These are phyloP conservation scores for Pandion haliaetus DNA, from an alignment of 2,113 vertebrate genomes.

Conservation along the genomic window DNA sequence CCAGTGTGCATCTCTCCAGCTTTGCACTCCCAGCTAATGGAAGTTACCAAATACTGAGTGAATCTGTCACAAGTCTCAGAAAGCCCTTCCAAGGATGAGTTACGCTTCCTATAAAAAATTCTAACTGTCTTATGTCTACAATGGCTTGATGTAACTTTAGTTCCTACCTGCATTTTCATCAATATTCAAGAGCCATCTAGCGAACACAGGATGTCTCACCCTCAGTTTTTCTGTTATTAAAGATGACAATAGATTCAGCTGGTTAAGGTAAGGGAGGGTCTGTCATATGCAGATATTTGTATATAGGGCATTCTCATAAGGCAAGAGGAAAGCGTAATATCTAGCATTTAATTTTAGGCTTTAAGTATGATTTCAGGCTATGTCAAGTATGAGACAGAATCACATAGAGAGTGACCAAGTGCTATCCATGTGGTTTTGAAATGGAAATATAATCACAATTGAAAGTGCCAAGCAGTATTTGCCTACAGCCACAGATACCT, in stretches of 20 bases:
- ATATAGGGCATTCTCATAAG: background rate
- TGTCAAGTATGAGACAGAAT: background rate
- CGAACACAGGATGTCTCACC: background rate
- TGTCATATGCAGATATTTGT: background rate
- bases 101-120: background rate
- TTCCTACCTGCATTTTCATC: background rate
- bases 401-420: background rate
- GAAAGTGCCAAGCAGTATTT: background rate
- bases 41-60: background rate
- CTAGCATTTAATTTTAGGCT: background rate
- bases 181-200: background rate
- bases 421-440: background rate
- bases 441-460: background rate
- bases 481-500: background rate
- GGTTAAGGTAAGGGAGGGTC: background rate
- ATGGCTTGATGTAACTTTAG: background rate
- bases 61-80: background rate
- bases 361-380: background rate
- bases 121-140: background rate
- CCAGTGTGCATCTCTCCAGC: background rate
- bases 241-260: background rate
- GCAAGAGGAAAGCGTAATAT: background rate
- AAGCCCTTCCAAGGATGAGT: background rate
- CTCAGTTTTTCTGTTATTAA: background rate
- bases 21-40: background rate